A percentile compares a stretch with the other conserved stretches of the same genome.
Conservation (phyloP, 2,888 invertebrate genomes). For the Furcula furcula region DNA sequence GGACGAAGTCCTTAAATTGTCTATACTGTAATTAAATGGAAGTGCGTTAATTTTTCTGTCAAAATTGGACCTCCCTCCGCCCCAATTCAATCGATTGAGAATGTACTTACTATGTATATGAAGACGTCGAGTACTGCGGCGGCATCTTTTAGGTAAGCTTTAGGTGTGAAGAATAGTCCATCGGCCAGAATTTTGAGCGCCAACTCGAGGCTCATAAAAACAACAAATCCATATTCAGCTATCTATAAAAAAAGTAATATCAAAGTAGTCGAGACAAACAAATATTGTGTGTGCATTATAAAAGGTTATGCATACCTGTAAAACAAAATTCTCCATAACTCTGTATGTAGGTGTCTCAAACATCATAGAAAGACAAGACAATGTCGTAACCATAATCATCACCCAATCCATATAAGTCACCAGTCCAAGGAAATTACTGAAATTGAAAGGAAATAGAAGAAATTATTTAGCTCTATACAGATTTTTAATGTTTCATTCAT, state of each 20-base stretch:
- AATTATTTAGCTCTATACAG: no score
- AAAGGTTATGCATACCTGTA: conserved; percentile 82
- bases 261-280: neutral
- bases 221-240: conserved; percentile 98
- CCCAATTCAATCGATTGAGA: no score
- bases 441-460: no score
- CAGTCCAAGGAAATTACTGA: conserved; percentile 96
- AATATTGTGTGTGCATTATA: no score
- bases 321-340: conserved; percentile 95
- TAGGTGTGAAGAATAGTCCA: conserved; percentile 99
- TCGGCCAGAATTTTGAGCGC: conserved; percentile 97
- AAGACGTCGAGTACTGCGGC: conserved; percentile 98
- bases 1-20: no score
- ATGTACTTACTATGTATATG: conserved; percentile 93
- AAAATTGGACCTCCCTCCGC: no score
- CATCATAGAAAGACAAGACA: conserved; percentile 99
- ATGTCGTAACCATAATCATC: conserved; percentile 98
- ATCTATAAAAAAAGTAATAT: conserved; percentile 71
- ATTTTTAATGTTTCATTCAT: no score
- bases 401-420: conserved; percentile 99
- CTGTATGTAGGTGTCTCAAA: conserved; percentile 97
- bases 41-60: no score
- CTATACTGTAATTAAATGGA: no score
- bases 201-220: conserved; percentile 98
- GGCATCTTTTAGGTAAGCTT: conserved; percentile 98